phyloP scores from a whole-genome alignment of 2,113 vertebrate genomes.

The Platichthys flesus region DNA sequence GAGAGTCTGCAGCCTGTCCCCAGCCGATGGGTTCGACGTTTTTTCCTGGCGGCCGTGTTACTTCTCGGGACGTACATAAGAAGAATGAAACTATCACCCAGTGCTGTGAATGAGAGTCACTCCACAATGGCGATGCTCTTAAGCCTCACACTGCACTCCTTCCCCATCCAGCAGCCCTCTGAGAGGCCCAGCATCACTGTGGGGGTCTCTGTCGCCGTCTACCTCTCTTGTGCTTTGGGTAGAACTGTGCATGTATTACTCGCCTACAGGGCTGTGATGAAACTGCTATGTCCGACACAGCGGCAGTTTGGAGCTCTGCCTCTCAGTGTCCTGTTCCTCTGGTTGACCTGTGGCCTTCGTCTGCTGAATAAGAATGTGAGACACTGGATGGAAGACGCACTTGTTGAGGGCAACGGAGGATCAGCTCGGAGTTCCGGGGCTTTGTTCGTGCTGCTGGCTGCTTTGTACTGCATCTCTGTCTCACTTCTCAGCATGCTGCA shows the following conservation, averaged over 20 bases:
- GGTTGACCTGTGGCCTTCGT: constrained; percentile 47
- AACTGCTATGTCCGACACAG: constrained; percentile 55
- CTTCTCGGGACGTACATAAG: constrained; percentile 37
- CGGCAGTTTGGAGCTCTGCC: constrained; percentile 52
- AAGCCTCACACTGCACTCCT: constrained; percentile 55
- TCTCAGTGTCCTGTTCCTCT: constrained; percentile 56
- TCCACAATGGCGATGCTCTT: constrained; percentile 53
- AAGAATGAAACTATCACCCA: constrained; percentile 22
- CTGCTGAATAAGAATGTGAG: constrained; percentile 32
- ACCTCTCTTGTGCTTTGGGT: constrained; percentile 66
- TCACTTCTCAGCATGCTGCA: constrained; percentile 29
- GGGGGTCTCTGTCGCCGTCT: constrained; percentile 59
- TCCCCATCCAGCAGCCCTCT: constrained; percentile 40
- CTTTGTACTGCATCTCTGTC: constrained; percentile 23
- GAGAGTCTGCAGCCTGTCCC: not conserved
- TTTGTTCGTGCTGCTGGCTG: constrained; percentile 23
- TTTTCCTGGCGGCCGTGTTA: constrained; percentile 31
- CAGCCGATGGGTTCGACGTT: constrained; percentile 27
- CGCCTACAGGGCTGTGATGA: constrained; percentile 67
- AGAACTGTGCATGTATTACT: constrained; percentile 69
- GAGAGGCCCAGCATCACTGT: constrained; percentile 51
- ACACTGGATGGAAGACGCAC: constrained; percentile 46
- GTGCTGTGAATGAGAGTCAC: not conserved
- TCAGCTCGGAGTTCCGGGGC: constrained; percentile 44
- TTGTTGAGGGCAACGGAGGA: constrained; percentile 45